Conservation (phyloP, 2,113 vertebrate genomes). For the Gallinago undulata region DNA sequence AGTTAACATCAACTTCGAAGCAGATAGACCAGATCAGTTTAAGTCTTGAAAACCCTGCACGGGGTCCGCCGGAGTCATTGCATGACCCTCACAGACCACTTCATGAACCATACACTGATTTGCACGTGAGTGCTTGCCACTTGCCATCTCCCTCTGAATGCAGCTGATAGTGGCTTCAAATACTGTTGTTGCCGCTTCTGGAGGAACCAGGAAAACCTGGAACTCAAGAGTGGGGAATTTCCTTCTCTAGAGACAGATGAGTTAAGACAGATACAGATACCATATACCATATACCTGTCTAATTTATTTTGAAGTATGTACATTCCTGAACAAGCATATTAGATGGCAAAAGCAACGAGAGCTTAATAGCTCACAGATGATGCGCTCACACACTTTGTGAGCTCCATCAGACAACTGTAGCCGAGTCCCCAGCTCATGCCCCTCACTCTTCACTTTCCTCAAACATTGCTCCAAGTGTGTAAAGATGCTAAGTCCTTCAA, state of each 20-base stretch:
- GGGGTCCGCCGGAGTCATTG: not conserved
- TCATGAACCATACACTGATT: not conserved
- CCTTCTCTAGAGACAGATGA: not conserved
- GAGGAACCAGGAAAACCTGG: not conserved
- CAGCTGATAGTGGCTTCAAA: not conserved
- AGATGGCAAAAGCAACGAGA: conserved; percentile 45
- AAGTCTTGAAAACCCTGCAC: not conserved
- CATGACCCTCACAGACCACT: not conserved
- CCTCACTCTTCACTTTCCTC: not conserved
- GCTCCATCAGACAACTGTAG: not conserved
- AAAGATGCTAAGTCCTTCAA: not conserved
- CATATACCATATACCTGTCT: not conserved
- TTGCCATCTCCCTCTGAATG: not conserved
- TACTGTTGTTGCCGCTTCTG: not conserved
- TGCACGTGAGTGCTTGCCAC: rapidly evolving
- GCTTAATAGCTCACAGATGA: conserved; percentile 54
- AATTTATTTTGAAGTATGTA: conserved; percentile 45
- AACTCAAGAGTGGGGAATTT: not conserved
- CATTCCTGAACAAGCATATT: conserved; percentile 54
- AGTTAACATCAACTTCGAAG: not conserved
- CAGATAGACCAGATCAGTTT: not conserved
- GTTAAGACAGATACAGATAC: conserved; percentile 38
- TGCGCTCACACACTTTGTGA: not conserved
- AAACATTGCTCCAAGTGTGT: not conserved
- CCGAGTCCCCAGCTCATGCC: not conserved